Evolutionary conservation across 2,797 vertebrate genomes (phyloP), one percentile per base, ranked within the genome.

Genomic region (Enteromius argenteus): DNA sequence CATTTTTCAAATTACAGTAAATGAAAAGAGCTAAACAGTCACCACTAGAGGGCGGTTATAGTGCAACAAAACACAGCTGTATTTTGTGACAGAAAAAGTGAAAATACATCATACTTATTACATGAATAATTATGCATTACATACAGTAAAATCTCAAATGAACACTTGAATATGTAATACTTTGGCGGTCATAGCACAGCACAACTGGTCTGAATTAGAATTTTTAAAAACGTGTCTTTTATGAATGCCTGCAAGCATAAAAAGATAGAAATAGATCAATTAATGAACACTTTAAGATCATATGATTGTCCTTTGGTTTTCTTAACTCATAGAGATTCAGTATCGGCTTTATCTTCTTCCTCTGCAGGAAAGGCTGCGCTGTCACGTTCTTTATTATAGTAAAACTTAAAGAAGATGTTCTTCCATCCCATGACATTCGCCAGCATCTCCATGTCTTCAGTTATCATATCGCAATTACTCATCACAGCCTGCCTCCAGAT

Each of bases 401-500:
- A 90, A 81, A 91, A 87, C 62, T 91, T 91, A 72, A 95, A 95
- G 88, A 91, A 96, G 42, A 92, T 83, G 46, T 56, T 87, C 72
- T 92, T 95, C 95, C 95, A 97, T 85, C 93, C 93, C 44, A 91
- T 84, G 30, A 91, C 87, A 49, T 79, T 58, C 0, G 92, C 93
- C 82, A 95, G 73, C 67, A 86, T 84, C 87, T 91, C 91, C 93
- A 93, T 93, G 83, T 96, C 94, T 6, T 87, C 82, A 5, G 93
- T 93, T 87, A 94, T 83, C 39, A 83, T 88, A 72, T 91, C 88
- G 81, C 88, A 90, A 30, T 85, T 46, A 1, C 84, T 89, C 86
- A 84, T 89, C 66, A 94, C 93, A 51, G 86, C 92, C 81, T 91
- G 90, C 87, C 96, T 93, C 93, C 95, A 95, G 77, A 96, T 91